phyloP scores from a whole-genome alignment of 2,888 invertebrate species.

The Agonopterix heracliana region DNA sequence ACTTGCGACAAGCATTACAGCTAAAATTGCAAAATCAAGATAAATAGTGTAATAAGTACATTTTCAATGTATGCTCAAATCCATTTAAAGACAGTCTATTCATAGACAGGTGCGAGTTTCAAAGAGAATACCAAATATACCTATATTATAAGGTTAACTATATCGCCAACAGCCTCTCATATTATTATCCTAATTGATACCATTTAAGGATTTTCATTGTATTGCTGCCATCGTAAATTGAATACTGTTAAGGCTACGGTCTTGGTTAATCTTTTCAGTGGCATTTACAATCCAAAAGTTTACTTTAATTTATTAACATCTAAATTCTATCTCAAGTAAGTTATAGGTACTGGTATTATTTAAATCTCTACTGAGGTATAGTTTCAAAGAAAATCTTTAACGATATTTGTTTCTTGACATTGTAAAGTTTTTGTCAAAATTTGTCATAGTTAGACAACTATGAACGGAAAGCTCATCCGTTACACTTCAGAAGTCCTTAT shows the following conservation, averaged over 20 bases:
- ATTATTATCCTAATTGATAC: slow-evolving; percentile 6
- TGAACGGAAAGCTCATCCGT: too few relatives aligned
- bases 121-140: too few relatives aligned
- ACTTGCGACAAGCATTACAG: not conserved
- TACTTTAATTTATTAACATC: not conserved
- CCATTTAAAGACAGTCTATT: not conserved
- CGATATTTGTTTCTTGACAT: too few relatives aligned
- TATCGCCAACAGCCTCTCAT: slow-evolving; percentile 2
- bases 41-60: not conserved
- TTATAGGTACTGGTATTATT: too few relatives aligned
- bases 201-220: slow-evolving; percentile 17
- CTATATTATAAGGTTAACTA: too few relatives aligned
- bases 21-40: not conserved
- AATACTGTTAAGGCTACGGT: slow-evolving; percentile 11
- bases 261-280: too few relatives aligned
- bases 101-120: too few relatives aligned
- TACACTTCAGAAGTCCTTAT: not conserved
- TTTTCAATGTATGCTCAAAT: not conserved
- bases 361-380: too few relatives aligned
- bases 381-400: too few relatives aligned
- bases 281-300: not conserved
- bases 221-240: slow-evolving; percentile 14
- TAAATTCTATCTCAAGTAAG: too few relatives aligned
- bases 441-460: too few relatives aligned
- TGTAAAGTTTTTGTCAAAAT: too few relatives aligned